phyloP scores from a whole-genome alignment of 2,113 vertebrate genomes.

The Alosa alosa region DNA sequence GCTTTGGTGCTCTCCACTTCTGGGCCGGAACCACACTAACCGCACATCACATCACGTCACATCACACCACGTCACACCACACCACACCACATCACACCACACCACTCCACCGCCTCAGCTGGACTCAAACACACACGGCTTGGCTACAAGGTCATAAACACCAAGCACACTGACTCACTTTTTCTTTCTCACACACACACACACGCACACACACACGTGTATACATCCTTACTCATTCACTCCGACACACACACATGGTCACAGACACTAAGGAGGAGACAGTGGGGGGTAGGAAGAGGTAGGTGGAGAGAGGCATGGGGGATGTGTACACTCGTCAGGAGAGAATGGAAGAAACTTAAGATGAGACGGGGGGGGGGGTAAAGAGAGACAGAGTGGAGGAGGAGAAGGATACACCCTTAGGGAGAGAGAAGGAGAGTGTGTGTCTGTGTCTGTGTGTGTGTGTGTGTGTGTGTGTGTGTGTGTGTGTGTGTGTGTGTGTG shows the following conservation, averaged over 20 bases:
- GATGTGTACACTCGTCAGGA: background rate
- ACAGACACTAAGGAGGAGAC: background rate
- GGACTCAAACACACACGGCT: slow-evolving; percentile 42
- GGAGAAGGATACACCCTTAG: background rate
- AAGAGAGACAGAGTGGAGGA: background rate
- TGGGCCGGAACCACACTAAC: slow-evolving; percentile 46
- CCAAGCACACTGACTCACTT: background rate
- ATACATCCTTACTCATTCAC: slow-evolving; percentile 32
- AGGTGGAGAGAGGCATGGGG: background rate
- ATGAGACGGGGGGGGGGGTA: background rate
- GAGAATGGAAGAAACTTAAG: slow-evolving; percentile 1
- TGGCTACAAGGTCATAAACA: slow-evolving; percentile 10
- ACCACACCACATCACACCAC: background rate
- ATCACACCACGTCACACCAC: background rate
- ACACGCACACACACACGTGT: background rate
- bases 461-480: background rate
- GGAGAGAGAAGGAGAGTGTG: background rate
- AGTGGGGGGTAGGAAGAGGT: background rate
- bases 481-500: background rate
- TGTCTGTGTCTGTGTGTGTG: background rate
- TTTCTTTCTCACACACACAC: slow-evolving; percentile 9
- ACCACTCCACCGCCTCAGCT: slow-evolving; percentile 54
- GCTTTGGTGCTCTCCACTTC: background rate
- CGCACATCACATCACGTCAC: background rate
- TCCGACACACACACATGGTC: background rate